A percentile compares a stretch with the other conserved stretches of the same genome.
Evolutionary conservation across 2,113 vertebrate genomes (phyloP).

Genomic region (Tenebrosternarchus preto): DNA sequence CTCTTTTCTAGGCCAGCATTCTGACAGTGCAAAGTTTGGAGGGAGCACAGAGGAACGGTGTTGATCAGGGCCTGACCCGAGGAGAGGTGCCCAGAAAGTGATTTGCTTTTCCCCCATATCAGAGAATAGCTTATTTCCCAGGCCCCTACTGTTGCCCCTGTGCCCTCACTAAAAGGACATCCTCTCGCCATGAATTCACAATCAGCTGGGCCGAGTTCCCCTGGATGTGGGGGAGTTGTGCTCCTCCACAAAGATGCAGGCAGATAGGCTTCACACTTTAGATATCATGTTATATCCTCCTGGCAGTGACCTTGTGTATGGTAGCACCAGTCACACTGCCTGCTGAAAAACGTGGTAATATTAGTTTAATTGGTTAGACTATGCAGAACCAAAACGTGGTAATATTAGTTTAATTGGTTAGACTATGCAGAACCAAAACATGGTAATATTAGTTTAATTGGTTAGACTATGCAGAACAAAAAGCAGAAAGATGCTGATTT

Average conservation of each 20-base stretch:
- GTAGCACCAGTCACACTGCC: not conserved
- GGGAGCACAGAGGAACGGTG: constrained; percentile 4
- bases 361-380: constrained; percentile 23
- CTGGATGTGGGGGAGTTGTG: not conserved
- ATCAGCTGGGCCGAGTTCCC: constrained; percentile 28
- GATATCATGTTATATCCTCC: not conserved
- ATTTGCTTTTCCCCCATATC: constrained; percentile 12
- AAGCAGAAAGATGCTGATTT: constrained; percentile 22
- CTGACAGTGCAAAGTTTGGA: not conserved
- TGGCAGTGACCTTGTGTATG: not conserved
- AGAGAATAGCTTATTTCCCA: constrained; percentile 22
- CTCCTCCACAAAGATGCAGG: constrained; percentile 23
- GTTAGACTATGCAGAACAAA: constrained; percentile 28
- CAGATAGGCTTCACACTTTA: constrained; percentile 7
- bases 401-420: constrained; percentile 30
- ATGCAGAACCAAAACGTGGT: constrained; percentile 21
- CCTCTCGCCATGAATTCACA: constrained; percentile 36
- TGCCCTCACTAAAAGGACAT: constrained; percentile 37
- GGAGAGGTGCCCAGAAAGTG: constrained; percentile 21
- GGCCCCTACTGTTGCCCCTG: constrained; percentile 14
- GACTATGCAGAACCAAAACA: constrained; percentile 14
- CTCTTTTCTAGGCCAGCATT: not conserved
- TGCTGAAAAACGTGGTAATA: not conserved
- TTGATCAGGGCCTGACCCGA: constrained; percentile 10
- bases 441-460: constrained; percentile 28